Percentiles rank a stretch among this genome's conserved stretches.
phyloP scores from a whole-genome alignment of 2,888 invertebrate genomes.

The Anaspis maculata region DNA sequence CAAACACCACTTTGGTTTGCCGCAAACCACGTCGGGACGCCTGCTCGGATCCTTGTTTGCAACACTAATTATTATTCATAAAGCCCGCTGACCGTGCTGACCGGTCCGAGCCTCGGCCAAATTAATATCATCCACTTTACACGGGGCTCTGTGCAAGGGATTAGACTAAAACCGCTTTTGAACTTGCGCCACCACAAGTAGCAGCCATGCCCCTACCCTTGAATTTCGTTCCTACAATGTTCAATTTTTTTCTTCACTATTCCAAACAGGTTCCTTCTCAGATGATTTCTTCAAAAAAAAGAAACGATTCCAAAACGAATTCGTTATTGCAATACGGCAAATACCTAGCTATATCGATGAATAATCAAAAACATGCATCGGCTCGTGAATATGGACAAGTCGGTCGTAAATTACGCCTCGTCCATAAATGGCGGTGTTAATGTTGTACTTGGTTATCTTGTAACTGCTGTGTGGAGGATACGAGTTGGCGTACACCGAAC shows the following conservation, averaged over 20 bases:
- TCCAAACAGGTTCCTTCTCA: too few relatives aligned
- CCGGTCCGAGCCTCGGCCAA: slow-evolving; percentile 36
- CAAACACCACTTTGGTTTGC: slow-evolving; percentile 26
- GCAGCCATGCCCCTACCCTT: too few relatives aligned
- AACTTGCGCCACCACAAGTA: too few relatives aligned
- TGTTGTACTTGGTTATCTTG: slow-evolving; percentile 3
- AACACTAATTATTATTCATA: slow-evolving; percentile 44
- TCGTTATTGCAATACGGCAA: too few relatives aligned
- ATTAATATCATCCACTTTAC: slow-evolving; percentile 40
- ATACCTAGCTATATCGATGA: too few relatives aligned
- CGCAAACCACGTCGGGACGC: slow-evolving; percentile 35
- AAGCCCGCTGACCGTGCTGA: slow-evolving; percentile 35
- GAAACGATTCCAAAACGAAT: too few relatives aligned
- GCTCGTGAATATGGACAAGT: background rate
- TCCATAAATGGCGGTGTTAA: background rate
- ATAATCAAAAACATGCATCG: too few relatives aligned
- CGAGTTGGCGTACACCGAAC: slow-evolving; percentile 7
- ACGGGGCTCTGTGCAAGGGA: slow-evolving; percentile 30
- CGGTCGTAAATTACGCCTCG: background rate
- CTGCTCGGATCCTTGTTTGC: slow-evolving; percentile 38
- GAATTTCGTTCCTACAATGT: too few relatives aligned
- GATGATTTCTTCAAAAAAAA: too few relatives aligned
- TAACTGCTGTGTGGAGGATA: slow-evolving; percentile 1
- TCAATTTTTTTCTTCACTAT: too few relatives aligned
- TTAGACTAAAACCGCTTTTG: slow-evolving; percentile 20